Percentiles rank a stretch among this genome's conserved stretches.
Evolutionary conservation across 1,140 invertebrate genomes (phyloP).

Genomic region (Melipona quadrifasciata): DNA sequence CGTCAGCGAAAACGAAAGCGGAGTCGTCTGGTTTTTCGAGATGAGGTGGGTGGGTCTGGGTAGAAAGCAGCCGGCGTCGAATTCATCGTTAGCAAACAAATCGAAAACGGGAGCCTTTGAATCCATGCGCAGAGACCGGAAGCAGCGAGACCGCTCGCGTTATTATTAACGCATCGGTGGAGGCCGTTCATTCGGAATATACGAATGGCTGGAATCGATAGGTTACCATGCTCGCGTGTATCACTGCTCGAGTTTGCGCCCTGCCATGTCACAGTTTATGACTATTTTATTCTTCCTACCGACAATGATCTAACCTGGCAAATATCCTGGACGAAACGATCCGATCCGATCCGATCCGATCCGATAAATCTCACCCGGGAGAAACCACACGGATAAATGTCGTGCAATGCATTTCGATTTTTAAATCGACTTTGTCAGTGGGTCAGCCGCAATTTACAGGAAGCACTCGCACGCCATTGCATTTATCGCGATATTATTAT

Average conservation of each 20-base stretch:
- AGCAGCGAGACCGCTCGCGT: constrained; percentile 26
- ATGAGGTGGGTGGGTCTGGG: not conserved
- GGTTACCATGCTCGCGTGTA: not conserved
- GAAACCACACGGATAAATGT: not conserved
- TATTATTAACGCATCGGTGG: constrained; percentile 50
- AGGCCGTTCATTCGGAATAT: constrained; percentile 32
- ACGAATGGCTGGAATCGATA: constrained; percentile 42
- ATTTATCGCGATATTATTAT: not conserved
- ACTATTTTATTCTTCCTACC: not conserved
- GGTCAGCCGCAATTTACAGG: no score
- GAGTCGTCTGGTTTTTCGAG: not conserved
- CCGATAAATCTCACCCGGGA: not conserved
- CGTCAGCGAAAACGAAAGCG: not conserved
- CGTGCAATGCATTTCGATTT: not conserved
- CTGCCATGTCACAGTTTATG: constrained; percentile 2
- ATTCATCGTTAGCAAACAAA: constrained; percentile 9
- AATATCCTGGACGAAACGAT: not conserved
- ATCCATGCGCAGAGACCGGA: constrained; percentile 7
- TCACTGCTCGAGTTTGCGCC: constrained; percentile 13
- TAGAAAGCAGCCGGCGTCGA: not conserved
- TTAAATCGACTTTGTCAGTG: no score
- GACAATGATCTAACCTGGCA: not conserved
- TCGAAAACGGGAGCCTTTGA: constrained; percentile 22
- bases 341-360: not conserved
- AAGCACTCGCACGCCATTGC: not conserved